Base-by-base conservation (phyloP, 2,797 vertebrate genomes). In the Pagetopsis macropterus region DNA sequence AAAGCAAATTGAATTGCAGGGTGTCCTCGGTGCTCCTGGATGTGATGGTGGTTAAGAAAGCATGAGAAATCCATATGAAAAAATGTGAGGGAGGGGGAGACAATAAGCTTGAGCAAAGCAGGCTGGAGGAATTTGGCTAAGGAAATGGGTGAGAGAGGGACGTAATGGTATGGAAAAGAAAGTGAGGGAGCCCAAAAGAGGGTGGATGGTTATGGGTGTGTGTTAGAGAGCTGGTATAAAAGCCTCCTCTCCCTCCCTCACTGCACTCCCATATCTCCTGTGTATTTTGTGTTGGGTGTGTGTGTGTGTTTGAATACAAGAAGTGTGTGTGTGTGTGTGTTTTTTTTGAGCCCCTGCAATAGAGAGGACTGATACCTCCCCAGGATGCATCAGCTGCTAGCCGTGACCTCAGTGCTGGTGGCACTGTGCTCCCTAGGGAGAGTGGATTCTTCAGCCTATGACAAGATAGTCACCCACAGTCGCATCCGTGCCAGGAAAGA, bases 381-480 rank as follows among this genome's bases (percentile, higher is more conserved):
- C 88, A 94, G 90, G 87, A 99, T 98, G 97, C 95, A 94, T 85
- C 83, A 88, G 82, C 83, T 95, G 75, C 90, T 93, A 65, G 85
- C 93, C 65, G 73, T 92, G 77, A 77, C 87, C 65, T 92, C 93
- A 23, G 84, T 84, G 55, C 87, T 95, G 65, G 87, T 96, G 91
- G 89, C 94, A 1, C 88, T 97, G 19, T 93, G 88, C 78, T 87
- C 78, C 76, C 82, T 96, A 76, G 93, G 95, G 79, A 90, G 84
- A 57, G 93, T 95, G 87, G 91, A 96, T 57, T 94, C 96, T 85
- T 96, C 93, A 40, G 96, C 95, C 69, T 99, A 99, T 87, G 98
- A 99, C 94, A 99, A 98, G 94, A 98, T 99, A 79, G 94, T 99
- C 82, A 90, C 90, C 79, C 98, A 99, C 63, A 99, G 98, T 88